Conservation (phyloP, 2,888 invertebrate genomes). For the Brenthis daphne region DNA sequence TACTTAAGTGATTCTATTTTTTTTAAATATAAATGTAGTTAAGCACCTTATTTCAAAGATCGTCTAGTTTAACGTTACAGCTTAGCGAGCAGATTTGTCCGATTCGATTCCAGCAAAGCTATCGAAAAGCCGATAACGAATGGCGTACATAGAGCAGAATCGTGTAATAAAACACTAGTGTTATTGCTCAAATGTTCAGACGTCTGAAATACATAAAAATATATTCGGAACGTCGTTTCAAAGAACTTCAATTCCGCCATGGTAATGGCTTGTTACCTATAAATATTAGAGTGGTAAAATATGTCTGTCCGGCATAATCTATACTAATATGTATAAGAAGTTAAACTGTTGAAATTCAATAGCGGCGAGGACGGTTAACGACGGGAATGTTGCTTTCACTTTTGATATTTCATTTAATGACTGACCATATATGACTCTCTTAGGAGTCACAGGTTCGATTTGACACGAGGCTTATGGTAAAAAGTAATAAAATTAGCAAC, state of each 20-base stretch:
- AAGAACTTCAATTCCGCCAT: slow-evolving; percentile 25
- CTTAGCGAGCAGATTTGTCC: slow-evolving; percentile 26
- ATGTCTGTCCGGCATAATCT: not conserved
- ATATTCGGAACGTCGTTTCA: slow-evolving; percentile 33
- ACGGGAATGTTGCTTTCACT: not conserved
- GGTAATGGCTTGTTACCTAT: slow-evolving; percentile 8
- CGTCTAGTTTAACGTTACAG: slow-evolving; percentile 18
- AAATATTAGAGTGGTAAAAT: not conserved
- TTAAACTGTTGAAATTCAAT: not conserved
- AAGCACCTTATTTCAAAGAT: not conserved
- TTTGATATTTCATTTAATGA: not conserved
- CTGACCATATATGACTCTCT: too few relatives aligned
- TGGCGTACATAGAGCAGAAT: slow-evolving; percentile 33
- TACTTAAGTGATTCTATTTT: not conserved
- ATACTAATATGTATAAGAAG: not conserved
- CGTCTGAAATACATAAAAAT: slow-evolving; percentile 41
- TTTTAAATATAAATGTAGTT: not conserved
- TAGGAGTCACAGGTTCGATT: too few relatives aligned
- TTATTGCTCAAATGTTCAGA: slow-evolving; percentile 40
- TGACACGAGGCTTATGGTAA: too few relatives aligned
- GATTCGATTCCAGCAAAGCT: slow-evolving; percentile 26
- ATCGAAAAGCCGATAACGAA: slow-evolving; percentile 37
- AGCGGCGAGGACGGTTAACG: not conserved
- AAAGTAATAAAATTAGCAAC: too few relatives aligned
- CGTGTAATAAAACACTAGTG: slow-evolving; percentile 42